phyloP scores from a whole-genome alignment of 1,140 invertebrate species.

The Brachionus koreanus region DNA sequence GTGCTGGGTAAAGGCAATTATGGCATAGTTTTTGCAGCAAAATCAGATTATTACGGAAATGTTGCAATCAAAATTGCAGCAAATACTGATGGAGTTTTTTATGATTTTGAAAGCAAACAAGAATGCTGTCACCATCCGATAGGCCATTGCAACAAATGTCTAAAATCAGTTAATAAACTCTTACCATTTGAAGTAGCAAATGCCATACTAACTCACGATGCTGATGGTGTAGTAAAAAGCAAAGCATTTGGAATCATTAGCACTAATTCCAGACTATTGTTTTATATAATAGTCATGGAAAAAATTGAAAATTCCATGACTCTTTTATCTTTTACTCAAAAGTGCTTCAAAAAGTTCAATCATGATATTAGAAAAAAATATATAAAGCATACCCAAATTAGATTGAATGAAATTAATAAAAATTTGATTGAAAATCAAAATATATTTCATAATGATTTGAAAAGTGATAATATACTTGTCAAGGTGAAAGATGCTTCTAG shows the following conservation, averaged over 20 bases:
- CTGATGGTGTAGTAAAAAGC: constrained; percentile 21
- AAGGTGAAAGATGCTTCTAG: not conserved
- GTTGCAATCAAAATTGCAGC: constrained; percentile 27
- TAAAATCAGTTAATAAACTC: not conserved
- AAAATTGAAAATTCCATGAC: constrained; percentile 32
- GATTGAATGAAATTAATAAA: constrained; percentile 21
- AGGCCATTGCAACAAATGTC: not conserved
- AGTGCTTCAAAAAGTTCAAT: constrained; percentile 37
- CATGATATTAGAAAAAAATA: not conserved
- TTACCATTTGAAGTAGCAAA: constrained; percentile 32
- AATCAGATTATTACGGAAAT: constrained; percentile 26
- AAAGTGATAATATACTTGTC: constrained; percentile 18
- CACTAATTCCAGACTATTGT: not conserved
- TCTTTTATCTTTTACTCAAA: not conserved
- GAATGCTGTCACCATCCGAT: not conserved
- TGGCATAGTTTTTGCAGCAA: constrained; percentile 18
- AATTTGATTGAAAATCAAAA: not conserved
- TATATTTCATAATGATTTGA: constrained; percentile 39
- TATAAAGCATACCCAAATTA: not conserved
- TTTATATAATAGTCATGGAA: constrained; percentile 17
- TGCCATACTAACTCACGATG: not conserved
- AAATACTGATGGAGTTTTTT: not conserved
- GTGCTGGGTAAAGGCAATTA: constrained; percentile 26
- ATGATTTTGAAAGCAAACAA: constrained; percentile 11
- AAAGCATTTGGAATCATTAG: constrained; percentile 28